Evolutionary conservation across 2,888 invertebrate species (phyloP).

Genomic region (Limnephilus lunatus): DNA sequence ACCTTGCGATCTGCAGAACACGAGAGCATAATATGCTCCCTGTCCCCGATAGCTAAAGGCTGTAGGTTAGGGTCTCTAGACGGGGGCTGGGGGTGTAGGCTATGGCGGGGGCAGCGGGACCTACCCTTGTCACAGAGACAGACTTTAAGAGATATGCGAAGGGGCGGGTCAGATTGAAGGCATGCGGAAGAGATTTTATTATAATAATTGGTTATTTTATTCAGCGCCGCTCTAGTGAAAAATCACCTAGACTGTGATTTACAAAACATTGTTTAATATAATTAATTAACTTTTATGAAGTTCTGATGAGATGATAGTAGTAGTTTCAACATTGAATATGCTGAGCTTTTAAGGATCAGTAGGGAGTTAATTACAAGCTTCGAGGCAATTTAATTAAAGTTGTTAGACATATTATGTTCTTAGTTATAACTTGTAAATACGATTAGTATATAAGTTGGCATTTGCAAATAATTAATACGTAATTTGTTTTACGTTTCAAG

Average conservation of each 20-base stretch:
- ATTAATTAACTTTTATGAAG: background rate
- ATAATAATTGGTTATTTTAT: background rate
- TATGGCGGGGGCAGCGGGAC: background rate
- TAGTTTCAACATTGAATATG: background rate
- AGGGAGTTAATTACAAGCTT: background rate
- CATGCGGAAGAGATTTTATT: background rate
- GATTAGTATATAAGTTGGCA: background rate
- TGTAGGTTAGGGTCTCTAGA: background rate
- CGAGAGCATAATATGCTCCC: background rate
- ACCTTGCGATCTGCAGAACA: background rate
- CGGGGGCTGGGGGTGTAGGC: background rate
- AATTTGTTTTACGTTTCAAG: background rate
- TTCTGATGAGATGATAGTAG: background rate
- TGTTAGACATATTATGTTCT: background rate
- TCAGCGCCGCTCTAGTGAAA: background rate
- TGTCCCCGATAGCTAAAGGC: background rate
- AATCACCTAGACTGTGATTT: background rate
- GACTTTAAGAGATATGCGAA: background rate
- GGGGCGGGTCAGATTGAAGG: background rate
- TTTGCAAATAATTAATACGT: background rate
- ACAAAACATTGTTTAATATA: background rate
- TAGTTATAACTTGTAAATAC: background rate
- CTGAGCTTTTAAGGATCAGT: background rate
- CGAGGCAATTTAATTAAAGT: background rate
- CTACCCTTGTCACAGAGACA: slow-evolving; percentile 2